phyloP scores from a whole-genome alignment of 2,888 invertebrate genomes.

The Pseudanteris insignis region DNA sequence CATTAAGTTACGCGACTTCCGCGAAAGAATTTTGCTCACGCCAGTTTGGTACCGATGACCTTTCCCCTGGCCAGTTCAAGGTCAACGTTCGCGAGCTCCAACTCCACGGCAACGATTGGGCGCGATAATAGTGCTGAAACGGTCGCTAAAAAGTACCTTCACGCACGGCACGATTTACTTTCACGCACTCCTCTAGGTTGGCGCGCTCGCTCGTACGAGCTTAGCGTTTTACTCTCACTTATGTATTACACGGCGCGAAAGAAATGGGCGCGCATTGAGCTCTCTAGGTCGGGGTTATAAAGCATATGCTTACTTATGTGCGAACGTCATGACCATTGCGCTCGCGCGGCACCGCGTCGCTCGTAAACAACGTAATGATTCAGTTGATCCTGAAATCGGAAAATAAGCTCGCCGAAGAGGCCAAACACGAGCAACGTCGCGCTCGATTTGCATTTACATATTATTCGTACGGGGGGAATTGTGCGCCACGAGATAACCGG shows the following conservation, averaged over 20 bases:
- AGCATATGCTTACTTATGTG: constrained; percentile 45
- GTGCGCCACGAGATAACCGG: too few relatives aligned
- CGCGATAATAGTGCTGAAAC: constrained; percentile 4
- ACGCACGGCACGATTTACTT: constrained; percentile 39
- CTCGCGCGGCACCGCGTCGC: constrained; percentile 19
- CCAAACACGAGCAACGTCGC: constrained; percentile 8
- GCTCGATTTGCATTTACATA: constrained; percentile 23
- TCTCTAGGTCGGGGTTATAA: constrained; percentile 50
- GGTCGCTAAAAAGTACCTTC: constrained; percentile 19
- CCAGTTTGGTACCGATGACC: constrained; percentile 5
- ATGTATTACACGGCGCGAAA: constrained; percentile 44
- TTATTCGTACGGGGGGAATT: too few relatives aligned
- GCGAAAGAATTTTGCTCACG: too few relatives aligned
- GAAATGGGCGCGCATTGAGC: constrained; percentile 45
- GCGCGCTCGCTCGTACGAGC: constrained; percentile 26
- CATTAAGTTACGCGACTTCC: too few relatives aligned
- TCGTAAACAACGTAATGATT: constrained; percentile 34
- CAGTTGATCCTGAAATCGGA: constrained; percentile 33
- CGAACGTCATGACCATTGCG: constrained; percentile 46
- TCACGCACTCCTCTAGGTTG: constrained; percentile 32
- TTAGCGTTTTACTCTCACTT: constrained; percentile 48
- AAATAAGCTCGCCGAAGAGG: too few relatives aligned
- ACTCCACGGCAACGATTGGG: too few relatives aligned
- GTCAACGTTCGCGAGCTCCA: too few relatives aligned
- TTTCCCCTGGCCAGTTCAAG: not conserved